A percentile compares a stretch with the other conserved stretches of the same genome.
phyloP scores from a whole-genome alignment of 2,797 vertebrate species.

The Champsocephalus esox region DNA sequence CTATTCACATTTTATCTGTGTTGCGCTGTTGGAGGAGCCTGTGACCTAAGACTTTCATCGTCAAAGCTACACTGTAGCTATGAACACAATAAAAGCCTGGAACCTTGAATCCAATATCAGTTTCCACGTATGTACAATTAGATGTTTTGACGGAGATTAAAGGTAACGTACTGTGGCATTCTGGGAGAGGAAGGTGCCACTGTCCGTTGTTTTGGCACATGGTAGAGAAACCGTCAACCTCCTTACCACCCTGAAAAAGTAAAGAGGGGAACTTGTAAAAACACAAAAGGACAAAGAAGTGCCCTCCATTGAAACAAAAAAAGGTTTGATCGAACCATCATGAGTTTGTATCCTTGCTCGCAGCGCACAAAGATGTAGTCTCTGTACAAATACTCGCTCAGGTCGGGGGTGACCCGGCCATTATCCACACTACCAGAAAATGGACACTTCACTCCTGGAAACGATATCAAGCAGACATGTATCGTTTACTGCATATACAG shows the following conservation, averaged over 20 bases:
- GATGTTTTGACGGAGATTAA: background rate
- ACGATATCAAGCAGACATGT: slow-evolving; percentile 16
- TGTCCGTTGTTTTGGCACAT: slow-evolving; percentile 88
- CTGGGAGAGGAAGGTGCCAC: slow-evolving; percentile 90
- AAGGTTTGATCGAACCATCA: slow-evolving; percentile 74
- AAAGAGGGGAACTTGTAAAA: background rate
- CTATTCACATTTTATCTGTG: too few species aligned
- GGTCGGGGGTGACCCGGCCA: slow-evolving; percentile 76
- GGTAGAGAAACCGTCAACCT: slow-evolving; percentile 83
- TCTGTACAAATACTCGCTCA: slow-evolving; percentile 78
- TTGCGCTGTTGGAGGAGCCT: too few species aligned
- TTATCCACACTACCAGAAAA: slow-evolving; percentile 55
- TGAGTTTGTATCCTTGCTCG: slow-evolving; percentile 82
- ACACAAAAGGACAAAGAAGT: background rate
- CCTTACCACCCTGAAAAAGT: slow-evolving; percentile 73
- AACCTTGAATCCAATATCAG: too few species aligned
- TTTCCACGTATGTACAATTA: background rate
- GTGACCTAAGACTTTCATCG: too few species aligned
- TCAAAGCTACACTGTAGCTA: too few species aligned
- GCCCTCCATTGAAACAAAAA: background rate
- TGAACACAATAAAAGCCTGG: too few species aligned
- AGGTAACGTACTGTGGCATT: slow-evolving; percentile 87
- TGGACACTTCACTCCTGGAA: slow-evolving; percentile 80
- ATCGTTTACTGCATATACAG: background rate
- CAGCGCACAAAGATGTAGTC: slow-evolving; percentile 84